Base-by-base conservation (phyloP, 2,888 invertebrate species). In the Neoscelio sp. region DNA sequence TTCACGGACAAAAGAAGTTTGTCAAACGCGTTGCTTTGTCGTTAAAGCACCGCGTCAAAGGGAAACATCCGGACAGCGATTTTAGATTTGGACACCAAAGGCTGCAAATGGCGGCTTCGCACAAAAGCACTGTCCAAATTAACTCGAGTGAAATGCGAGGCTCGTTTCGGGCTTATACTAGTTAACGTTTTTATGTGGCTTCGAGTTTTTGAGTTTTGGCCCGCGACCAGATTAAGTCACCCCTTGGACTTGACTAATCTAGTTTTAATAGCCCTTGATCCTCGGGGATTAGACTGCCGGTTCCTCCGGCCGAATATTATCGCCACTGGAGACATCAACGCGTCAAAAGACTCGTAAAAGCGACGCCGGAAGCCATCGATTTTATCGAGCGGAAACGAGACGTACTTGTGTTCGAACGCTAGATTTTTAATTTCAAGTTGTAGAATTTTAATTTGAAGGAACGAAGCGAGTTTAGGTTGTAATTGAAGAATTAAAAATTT, bases 221-320 rank as follows among this genome's bases (percentile, higher is more conserved):
- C 20, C 18, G 20, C 13, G 62, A 12, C 13, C 38, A 67, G 75
- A 67, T 79, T 71, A 52, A 67, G 60, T 38, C 65, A 50, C 70
- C 58, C 64, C 62, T 64, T 12, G 30, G 20, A 50, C 40, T 13
- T 10, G 67, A 46, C 70, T 80, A 80, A 80, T 80, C 79, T 76
- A 73, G 75, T 76, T 80, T 76, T 80, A 76, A 76, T 76, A 73
- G 62, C 28, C 35, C 62, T 30, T 73, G 56, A 80, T 71, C 62
- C 65, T 26, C 13, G 13, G 12, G 52, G 71, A 68, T 73, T 62
- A 73, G 62, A 68, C 18, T 48, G 18, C 52, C 26, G 48, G 38
- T 48, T 48, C 42, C 64, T 18, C 12, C 30, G 13, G 38, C 44
- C 13, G 35, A 18, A 58, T 44, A 54, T n/a, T n/a, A 46, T 68